Evolutionary conservation across 2,113 vertebrate genomes (phyloP).

Genomic region (Dipodomys spectabilis): DNA sequence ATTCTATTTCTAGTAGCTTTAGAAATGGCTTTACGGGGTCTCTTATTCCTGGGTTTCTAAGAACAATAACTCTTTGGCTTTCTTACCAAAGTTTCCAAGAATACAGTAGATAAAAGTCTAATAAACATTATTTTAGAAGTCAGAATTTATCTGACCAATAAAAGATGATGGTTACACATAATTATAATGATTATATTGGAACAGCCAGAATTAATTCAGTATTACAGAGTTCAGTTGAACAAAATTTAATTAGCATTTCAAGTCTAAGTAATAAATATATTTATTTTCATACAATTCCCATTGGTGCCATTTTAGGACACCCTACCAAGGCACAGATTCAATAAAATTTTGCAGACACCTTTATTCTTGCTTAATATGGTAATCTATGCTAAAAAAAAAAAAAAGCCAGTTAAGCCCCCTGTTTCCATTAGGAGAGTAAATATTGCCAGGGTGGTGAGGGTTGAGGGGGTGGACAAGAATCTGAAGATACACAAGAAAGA

Average conservation of each 20-base stretch:
- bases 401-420: slow-evolving; percentile 10
- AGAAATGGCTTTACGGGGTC: not conserved
- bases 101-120: not conserved
- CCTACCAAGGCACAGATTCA: not conserved
- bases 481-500: slow-evolving; percentile 36
- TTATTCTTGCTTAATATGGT: not conserved
- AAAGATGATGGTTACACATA: not conserved
- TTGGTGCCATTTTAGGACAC: slow-evolving; percentile 25
- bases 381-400: slow-evolving; percentile 38
- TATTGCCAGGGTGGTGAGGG: not conserved
- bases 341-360: not conserved
- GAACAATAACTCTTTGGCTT: not conserved
- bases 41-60: not conserved
- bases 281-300: not conserved
- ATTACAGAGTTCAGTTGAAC: not conserved
- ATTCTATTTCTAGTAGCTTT: not conserved
- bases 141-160: not conserved
- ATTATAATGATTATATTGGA: not conserved
- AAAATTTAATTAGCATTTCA: slow-evolving; percentile 45
- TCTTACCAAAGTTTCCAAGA: not conserved
- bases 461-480: not conserved
- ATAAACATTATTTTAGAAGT: not conserved
- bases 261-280: slow-evolving; percentile 38
- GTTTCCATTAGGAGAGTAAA: slow-evolving; percentile 44
- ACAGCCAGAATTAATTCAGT: slow-evolving; percentile 11